Evolutionary conservation across 2,888 invertebrate genomes (phyloP), one percentile per base, ranked within the genome.

Genomic region (Brassicogethes aeneus): DNA sequence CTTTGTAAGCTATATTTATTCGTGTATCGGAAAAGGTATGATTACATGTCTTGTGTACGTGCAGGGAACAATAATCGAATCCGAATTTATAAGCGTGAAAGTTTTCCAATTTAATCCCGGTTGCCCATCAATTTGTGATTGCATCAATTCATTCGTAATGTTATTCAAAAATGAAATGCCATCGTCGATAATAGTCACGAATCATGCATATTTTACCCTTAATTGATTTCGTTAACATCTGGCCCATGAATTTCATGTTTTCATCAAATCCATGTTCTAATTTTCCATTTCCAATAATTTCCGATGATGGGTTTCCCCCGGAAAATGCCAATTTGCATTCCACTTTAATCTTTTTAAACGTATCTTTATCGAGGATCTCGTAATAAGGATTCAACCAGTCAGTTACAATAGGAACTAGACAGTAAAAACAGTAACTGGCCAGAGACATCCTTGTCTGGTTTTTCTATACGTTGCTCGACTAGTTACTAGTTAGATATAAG

Each of bases 21-120:
- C n/a, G n/a, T n/a, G n/a, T n/a, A n/a, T n/a, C n/a, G n/a, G n/a
- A 23, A 23, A 10, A 23, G 23, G 5, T 23, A 23, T 23, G 23
- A 23, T 23, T 23, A 23, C 23, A 23, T 23, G 23, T 23, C 23
- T 23, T 7, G 23, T 10, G 23, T 23, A 23, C 23, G 23, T 23
- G 23, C 23, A 23, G 23, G 23, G 23, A 5, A 8, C 23, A 23
- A 23, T 23, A 23, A 23, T 57, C 52, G 51, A 53, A 58, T 56
- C 53, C 52, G 53, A 55, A n/a, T 53, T 49, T 52, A 59, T 61
- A 60, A 61, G 60, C 59, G 55, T 48, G 50, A 62, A 65, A 65
- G 60, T 65, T 65, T 65, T 64, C 64, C 64, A 63, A 65, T 65
- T 64, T 63, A 60, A 59, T 60, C 52, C 52, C 52, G 51, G 23